phyloP scores from a whole-genome alignment of 2,113 vertebrate genomes.

The Tetrao urogallus region DNA sequence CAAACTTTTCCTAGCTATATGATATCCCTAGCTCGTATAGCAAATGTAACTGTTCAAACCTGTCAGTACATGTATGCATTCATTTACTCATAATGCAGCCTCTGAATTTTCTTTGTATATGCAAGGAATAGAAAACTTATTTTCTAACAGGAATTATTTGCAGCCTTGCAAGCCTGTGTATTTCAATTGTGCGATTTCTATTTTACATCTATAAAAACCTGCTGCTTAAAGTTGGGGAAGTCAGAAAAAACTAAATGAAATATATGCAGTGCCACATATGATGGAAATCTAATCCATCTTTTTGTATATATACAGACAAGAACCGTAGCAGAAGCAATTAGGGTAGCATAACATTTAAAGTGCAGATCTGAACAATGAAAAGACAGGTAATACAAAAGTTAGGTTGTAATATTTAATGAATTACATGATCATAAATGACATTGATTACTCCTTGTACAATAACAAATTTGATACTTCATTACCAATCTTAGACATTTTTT shows the following conservation, averaged over 20 bases:
- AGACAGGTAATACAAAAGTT: neutral
- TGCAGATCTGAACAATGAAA: constrained; percentile 13
- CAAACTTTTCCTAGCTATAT: neutral
- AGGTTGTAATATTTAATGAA: neutral
- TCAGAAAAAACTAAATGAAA: neutral
- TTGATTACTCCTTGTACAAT: neutral
- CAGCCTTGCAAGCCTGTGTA: neutral
- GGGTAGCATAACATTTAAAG: neutral
- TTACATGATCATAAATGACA: neutral
- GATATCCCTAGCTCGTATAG: neutral
- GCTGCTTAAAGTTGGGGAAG: neutral
- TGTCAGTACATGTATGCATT: neutral
- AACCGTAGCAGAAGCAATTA: neutral
- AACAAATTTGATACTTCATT: neutral
- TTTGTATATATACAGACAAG: neutral
- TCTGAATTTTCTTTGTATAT: neutral
- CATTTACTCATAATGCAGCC: neutral
- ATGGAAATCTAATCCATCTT: constrained; percentile 23
- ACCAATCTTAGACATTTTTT: neutral
- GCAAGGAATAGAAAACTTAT: neutral
- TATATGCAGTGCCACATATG: neutral
- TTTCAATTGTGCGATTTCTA: neutral
- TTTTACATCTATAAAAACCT: neutral
- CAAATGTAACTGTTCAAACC: neutral
- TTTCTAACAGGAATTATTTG: constrained; percentile 2